Evolutionary conservation across 1,140 invertebrate genomes (phyloP), one percentile per base, ranked within the genome.

Genomic region (Lineus longissimus): DNA sequence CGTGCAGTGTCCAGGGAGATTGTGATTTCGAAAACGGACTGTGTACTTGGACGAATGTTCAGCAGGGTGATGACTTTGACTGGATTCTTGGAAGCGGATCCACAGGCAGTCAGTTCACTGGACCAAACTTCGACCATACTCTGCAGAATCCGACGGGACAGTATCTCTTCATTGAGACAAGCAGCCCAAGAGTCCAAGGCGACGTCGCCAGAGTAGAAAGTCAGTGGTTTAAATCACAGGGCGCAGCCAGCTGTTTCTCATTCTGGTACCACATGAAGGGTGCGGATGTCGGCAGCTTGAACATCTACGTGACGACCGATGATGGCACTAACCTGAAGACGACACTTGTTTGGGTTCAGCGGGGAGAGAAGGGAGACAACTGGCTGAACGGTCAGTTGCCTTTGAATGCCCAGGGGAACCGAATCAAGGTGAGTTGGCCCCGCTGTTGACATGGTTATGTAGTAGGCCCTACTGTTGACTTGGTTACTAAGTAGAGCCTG

Each of bases 211-310:
- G 40, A 13, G 19, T 43, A 11, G 40, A 43, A 43, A 43, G 40
- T 19, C 40, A 43, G 40, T 43, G 11, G 40, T 43, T 43, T 19
- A 19, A 43, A 11, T 11, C 47, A 27, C 19, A 55, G 23, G 13
- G 13, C 22, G n/a, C n/a, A n/a, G 67, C 58, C 29, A 51, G 63
- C 36, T 73, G 70, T 61, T 31, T 74, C 17, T 62, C 67, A 11
- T 90, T 91, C 73, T 91, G 85, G 82, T 87, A 80, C 68, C 89
- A 91, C 70, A 91, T 91, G 89, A 90, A 84, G 68, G 89, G 90
- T 19, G 2, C 57, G 13, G 43, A 59, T 29, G 43, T 71, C 31
- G 55, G 64, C 55, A 61, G 47, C 31, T 64, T 73, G 7, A 73
- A 71, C 55, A 64, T 31, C 13, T 19, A n/a, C 1, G 40, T 15